Conservation (phyloP, 2,113 vertebrate genomes). For the Petromus typicus region DNA sequence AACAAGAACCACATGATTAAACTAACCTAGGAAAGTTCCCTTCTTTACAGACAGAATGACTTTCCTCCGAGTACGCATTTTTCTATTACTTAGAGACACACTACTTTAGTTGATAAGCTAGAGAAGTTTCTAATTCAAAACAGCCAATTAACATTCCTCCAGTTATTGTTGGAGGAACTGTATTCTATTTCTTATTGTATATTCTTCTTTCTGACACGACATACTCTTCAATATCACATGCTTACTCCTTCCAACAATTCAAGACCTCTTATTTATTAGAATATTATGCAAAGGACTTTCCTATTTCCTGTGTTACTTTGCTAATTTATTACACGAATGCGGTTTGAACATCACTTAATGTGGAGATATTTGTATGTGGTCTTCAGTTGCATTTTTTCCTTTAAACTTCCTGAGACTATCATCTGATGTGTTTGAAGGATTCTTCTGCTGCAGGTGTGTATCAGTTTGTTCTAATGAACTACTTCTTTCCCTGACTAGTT, state of each 20-base stretch:
- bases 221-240: neutral
- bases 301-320: neutral
- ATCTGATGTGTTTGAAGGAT: neutral
- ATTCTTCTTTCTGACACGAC: neutral
- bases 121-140: neutral
- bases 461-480: neutral
- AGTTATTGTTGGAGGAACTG: neutral
- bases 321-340: neutral
- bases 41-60: neutral
- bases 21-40: neutral
- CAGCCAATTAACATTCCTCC: neutral
- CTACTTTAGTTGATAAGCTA: neutral
- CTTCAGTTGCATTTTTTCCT: neutral
- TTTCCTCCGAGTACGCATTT: neutral
- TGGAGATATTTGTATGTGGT: neutral
- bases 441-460: neutral
- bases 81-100: neutral
- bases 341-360: neutral
- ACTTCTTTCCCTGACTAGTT: neutral
- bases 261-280: neutral
- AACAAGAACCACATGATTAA: neutral
- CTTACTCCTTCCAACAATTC: neutral
- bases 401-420: neutral
- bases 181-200: conserved; percentile 3
- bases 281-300: neutral